Evolutionary conservation across 2,888 invertebrate genomes (phyloP).

Genomic region (Agrypnus murinus): DNA sequence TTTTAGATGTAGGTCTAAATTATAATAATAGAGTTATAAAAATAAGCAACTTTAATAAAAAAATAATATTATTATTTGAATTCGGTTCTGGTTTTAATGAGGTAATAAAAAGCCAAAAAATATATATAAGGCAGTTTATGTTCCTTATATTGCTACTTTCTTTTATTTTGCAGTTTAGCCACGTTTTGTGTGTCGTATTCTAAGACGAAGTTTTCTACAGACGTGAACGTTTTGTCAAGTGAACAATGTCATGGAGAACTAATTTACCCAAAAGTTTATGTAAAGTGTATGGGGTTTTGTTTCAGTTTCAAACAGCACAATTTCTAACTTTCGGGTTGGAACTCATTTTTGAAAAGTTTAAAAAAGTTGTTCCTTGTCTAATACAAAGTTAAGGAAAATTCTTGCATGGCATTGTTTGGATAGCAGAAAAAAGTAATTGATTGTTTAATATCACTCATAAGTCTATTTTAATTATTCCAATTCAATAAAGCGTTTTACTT

Average conservation of each 20-base stretch:
- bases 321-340: not conserved
- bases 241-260: conserved; percentile 10
- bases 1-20: too few relatives aligned
- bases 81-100: not conserved
- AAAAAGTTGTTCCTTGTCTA: too few relatives aligned
- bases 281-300: not conserved
- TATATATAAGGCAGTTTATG: conserved; percentile 3
- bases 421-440: too few relatives aligned
- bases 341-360: too few relatives aligned
- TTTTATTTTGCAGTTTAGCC: conserved; percentile 8
- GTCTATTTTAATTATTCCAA: too few relatives aligned
- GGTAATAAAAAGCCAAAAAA: not conserved
- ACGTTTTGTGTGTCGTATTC: conserved; percentile 17
- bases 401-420: too few relatives aligned
- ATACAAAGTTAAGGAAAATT: too few relatives aligned
- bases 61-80: too few relatives aligned
- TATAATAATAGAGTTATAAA: too few relatives aligned
- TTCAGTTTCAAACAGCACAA: not conserved
- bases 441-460: too few relatives aligned
- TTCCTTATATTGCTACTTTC: conserved; percentile 1
- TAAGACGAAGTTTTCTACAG: conserved; percentile 8
- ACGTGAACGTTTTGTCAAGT: conserved; percentile 21
- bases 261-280: conserved; percentile 14
- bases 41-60: too few relatives aligned
- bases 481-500: too few relatives aligned